phyloP scores from a whole-genome alignment of 2,113 vertebrate genomes.

The Embiotoca jacksoni region DNA sequence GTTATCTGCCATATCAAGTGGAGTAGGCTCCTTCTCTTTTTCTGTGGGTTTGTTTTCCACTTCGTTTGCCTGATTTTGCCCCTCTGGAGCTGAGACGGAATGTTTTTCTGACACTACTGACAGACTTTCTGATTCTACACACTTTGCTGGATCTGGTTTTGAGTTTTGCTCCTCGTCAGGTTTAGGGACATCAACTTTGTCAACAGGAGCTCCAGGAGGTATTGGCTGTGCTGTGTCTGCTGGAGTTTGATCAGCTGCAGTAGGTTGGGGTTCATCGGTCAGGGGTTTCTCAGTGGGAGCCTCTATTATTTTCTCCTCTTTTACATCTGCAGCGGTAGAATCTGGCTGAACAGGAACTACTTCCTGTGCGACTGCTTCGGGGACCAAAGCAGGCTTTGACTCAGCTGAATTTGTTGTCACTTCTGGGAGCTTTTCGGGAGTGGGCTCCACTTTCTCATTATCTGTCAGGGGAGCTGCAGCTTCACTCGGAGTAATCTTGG shows the following conservation, averaged over 20 bases:
- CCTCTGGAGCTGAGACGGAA: constrained; percentile 6
- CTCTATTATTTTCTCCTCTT: constrained; percentile 15
- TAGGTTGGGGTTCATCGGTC: constrained; percentile 13
- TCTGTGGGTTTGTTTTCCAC: constrained; percentile 22
- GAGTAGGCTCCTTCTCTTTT: constrained; percentile 2
- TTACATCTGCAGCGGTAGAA: constrained; percentile 27
- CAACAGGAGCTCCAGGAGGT: not conserved
- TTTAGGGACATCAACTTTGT: constrained; percentile 21
- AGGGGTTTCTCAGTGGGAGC: constrained; percentile 23
- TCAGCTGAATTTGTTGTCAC: constrained; percentile 42
- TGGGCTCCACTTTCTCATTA: constrained; percentile 48
- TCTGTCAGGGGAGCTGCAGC: constrained; percentile 28
- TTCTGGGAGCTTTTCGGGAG: constrained; percentile 47
- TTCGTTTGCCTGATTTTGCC: constrained; percentile 25
- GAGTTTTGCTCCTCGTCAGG: constrained; percentile 18
- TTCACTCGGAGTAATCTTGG: constrained; percentile 37
- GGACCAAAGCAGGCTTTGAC: constrained; percentile 15
- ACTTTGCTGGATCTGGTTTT: not conserved
- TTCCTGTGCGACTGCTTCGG: constrained; percentile 37
- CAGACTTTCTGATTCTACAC: constrained; percentile 21
- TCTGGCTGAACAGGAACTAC: constrained; percentile 7
- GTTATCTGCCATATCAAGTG: not conserved
- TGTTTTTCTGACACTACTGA: constrained; percentile 8
- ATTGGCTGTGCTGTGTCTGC: constrained; percentile 24
- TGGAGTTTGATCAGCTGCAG: constrained; percentile 9